Percentiles rank a stretch among this genome's conserved stretches.
Evolutionary conservation across 2,888 invertebrate genomes (phyloP).

Genomic region (Chrysodeixis includens): DNA sequence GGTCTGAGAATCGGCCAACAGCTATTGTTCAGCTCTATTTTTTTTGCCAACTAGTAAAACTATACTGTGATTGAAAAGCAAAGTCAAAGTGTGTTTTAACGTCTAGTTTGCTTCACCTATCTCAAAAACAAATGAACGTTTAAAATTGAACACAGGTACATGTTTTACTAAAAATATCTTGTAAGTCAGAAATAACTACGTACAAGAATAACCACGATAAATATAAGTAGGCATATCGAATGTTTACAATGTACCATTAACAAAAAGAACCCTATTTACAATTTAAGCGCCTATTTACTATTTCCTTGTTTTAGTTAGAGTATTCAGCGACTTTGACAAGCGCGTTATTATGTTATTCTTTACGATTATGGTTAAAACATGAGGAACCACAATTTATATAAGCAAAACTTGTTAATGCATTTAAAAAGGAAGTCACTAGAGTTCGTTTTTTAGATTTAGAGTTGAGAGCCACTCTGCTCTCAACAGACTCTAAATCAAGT

Average conservation of each 20-base stretch:
- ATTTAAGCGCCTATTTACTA: slow-evolving; percentile 12
- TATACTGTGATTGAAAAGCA: neutral
- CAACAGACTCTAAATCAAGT: too few species aligned
- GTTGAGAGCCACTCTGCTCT: too few species aligned
- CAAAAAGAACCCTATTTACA: slow-evolving; percentile 17
- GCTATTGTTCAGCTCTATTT: too few species aligned
- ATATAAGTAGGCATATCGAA: slow-evolving; percentile 5
- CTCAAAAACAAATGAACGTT: neutral
- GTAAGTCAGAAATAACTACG: slow-evolving; percentile 17
- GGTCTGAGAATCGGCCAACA: too few species aligned
- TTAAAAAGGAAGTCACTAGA: too few species aligned
- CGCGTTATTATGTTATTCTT: neutral
- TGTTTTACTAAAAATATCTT: slow-evolving; percentile 19
- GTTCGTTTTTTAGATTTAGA: neutral
- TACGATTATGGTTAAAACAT: neutral
- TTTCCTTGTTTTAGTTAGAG: slow-evolving; percentile 20
- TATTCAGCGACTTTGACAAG: neutral
- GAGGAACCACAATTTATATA: neutral
- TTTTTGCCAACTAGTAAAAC: too few species aligned
- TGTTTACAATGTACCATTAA: slow-evolving; percentile 6
- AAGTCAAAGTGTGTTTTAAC: neutral
- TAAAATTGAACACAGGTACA: slow-evolving; percentile 19
- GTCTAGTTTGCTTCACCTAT: too few species aligned
- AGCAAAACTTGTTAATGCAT: neutral
- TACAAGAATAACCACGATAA: slow-evolving; percentile 11